Conservation (phyloP, 2,113 vertebrate genomes). For the Gopherus flavomarginatus region DNA sequence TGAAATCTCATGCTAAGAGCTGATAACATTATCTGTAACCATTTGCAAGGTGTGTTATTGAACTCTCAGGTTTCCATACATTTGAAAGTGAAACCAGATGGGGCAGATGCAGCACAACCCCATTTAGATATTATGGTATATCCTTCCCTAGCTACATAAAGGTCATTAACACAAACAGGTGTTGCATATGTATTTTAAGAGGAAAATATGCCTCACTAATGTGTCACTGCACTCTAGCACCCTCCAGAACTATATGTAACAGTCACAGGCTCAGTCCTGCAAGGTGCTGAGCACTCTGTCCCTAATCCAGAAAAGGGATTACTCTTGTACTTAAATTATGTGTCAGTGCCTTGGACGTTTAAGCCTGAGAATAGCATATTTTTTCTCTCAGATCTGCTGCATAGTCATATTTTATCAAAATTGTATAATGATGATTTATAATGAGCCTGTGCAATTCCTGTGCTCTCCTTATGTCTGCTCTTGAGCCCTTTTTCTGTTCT, state of each 20-base stretch:
- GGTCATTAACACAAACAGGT: not conserved
- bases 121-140: not conserved
- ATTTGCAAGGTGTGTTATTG: not conserved
- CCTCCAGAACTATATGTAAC: not conserved
- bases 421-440: not conserved
- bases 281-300: fast-evolving
- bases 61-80: not conserved
- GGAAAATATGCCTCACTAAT: not conserved
- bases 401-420: not conserved
- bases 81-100: not conserved
- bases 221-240: not conserved
- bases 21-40: fast-evolving
- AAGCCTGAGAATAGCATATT: not conserved
- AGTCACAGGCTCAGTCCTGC: not conserved
- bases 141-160: not conserved
- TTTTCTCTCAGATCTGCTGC: not conserved
- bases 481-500: not conserved
- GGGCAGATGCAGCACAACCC: not conserved
- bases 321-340: not conserved
- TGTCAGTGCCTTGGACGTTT: not conserved
- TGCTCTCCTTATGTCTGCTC: not conserved
- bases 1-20: not conserved
- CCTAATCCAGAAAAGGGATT: not conserved
- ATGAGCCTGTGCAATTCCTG: not conserved
- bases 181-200: not conserved